Base-by-base conservation (phyloP, 2,797 vertebrate genomes). In the Coluber constrictor region DNA sequence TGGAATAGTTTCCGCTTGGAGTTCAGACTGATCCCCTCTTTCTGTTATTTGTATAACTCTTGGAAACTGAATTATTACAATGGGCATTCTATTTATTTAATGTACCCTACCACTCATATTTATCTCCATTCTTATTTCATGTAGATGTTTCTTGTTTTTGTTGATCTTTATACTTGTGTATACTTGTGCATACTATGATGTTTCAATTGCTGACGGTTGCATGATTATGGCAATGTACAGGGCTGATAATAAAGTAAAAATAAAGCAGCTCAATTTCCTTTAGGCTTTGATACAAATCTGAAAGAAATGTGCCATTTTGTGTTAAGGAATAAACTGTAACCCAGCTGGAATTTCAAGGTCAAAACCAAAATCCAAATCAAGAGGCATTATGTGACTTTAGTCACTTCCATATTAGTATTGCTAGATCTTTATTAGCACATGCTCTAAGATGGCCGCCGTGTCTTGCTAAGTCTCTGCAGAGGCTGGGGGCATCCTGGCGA, bases 341-440 rank as follows among this genome's bases (percentile, higher is more conserved):
- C 54, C n/a, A 92, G 89, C 5, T 92, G 91, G 5, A 0, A 93
- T 94, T 93, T 92, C 56, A 18, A 37, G 94, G 61, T 94, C 57
- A 90, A 93, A 83, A 74, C 15, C 63, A 96, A 95, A 94, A 63
- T 23, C 66, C 96, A 95, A 94, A 92, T 29, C 91, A 95, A 91
- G 93, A 95, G 93, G 25, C 4, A 3, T 9, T 93, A 94, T 83
- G 92, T 88, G 90, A 92, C 32, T 27, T 23, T 57, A 91, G 93
- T 92, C 91, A 91, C 20, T 92, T 11, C 95, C 94, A 94, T 96
- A 89, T 63, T 94, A 94, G 60, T 66, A 55, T 2, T 70, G 66
- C 55, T 37, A 37, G 37, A 37, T 37, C 37, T 37, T 37, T 37
- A 37, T 37, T 37, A 37, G 2, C 37, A 37, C 37, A 37, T 37